phyloP scores from a whole-genome alignment of 1,140 invertebrate genomes.

The Papilio helenus region DNA sequence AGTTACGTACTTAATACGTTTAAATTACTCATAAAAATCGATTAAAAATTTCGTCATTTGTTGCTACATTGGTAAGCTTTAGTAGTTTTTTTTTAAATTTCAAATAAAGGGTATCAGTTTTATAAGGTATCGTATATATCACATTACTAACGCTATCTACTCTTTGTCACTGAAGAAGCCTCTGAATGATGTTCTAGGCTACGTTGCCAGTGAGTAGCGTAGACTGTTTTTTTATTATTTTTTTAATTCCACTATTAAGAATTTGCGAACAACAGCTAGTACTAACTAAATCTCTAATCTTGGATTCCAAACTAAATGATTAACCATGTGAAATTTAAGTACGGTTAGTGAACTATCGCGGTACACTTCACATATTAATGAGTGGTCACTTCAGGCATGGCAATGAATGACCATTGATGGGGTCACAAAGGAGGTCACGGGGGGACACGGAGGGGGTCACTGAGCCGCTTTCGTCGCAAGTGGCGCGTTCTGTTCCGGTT shows the following conservation, averaged over 20 bases:
- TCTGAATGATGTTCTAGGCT: too few relatives aligned
- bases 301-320: not conserved
- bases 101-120: too few relatives aligned
- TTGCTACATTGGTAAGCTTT: not conserved
- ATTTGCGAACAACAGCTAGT: too few relatives aligned
- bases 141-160: too few relatives aligned
- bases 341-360: conserved; percentile 7
- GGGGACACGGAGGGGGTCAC: conserved; percentile 43
- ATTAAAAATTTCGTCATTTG: not conserved
- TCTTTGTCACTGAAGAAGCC: too few relatives aligned
- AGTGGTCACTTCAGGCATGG: not conserved
- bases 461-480: conserved; percentile 50
- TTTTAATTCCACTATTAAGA: too few relatives aligned
- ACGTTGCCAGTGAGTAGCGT: too few relatives aligned
- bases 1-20: not conserved
- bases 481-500: conserved; percentile 58
- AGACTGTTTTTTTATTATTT: too few relatives aligned
- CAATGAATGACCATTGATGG: conserved; percentile 26
- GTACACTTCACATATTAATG: conserved; percentile 12
- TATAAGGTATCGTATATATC: too few relatives aligned
- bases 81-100: not conserved
- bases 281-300: too few relatives aligned
- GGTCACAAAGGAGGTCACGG: not conserved
- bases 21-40: not conserved
- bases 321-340: conserved; percentile 11